These are phyloP conservation scores for Axinella damicornis DNA, from an alignment of 37 sponge, comb jelly and placozoan genomes.

Conservation along the genomic window DNA sequence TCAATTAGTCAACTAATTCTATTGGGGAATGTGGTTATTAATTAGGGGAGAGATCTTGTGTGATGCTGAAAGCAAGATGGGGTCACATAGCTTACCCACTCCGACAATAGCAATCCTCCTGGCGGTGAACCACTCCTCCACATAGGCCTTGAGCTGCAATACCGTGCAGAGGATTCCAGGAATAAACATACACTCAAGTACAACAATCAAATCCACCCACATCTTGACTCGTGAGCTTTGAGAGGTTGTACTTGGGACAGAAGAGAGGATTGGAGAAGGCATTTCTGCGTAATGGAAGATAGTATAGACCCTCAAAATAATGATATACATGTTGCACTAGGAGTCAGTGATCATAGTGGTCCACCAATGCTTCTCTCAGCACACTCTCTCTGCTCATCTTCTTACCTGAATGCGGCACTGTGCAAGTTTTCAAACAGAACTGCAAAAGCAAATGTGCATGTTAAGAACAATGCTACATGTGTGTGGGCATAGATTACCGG, in stretches of 20 bases:
- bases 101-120: constrained; percentile 70
- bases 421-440: constrained; percentile 66
- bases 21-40: too few species aligned
- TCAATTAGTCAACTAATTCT: too few species aligned
- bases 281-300: constrained; percentile 33
- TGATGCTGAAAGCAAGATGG: too few species aligned
- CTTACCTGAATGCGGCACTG: constrained; percentile 46
- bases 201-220: constrained; percentile 49
- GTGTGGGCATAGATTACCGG: background rate
- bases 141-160: constrained; percentile 58
- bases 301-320: too few species aligned
- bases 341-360: too few species aligned
- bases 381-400: too few species aligned
- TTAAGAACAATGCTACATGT: background rate
- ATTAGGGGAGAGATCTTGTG: too few species aligned
- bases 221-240: constrained; percentile 41
- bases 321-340: too few species aligned
- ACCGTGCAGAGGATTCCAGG: background rate
- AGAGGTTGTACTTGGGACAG: constrained; percentile 57
- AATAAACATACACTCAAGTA: background rate
- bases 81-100: constrained; percentile 69
- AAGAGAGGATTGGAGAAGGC: constrained; percentile 70
- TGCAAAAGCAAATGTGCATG: background rate
- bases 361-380: too few species aligned
- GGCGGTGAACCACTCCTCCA: constrained; percentile 48